These are phyloP conservation scores for Hoplodrina blanda DNA, from an alignment of 2,888 invertebrate species.

Conservation along the genomic window DNA sequence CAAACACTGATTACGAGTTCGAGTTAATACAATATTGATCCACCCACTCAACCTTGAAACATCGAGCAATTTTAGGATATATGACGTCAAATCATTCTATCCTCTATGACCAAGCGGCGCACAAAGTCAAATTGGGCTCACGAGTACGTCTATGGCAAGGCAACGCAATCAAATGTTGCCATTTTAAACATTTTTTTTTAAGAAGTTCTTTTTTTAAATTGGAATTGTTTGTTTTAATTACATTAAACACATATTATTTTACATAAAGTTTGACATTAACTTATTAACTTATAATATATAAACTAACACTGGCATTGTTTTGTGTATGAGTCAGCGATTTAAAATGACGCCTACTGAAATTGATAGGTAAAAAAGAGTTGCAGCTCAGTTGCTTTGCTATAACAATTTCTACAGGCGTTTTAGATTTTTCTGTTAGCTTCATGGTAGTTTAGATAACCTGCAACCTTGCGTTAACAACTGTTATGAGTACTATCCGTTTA, in stretches of 20 bases:
- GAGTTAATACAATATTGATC: background rate
- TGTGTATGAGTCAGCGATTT: too few relatives aligned
- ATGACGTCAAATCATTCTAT: background rate
- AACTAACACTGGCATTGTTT: too few relatives aligned
- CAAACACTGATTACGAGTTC: background rate
- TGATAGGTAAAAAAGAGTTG: too few relatives aligned
- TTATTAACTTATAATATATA: too few relatives aligned
- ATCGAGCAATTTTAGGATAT: background rate
- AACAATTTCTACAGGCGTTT: background rate
- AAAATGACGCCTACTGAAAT: slow-evolving; percentile 8
- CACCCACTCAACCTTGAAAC: slow-evolving; percentile 13
- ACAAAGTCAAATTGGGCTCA: background rate
- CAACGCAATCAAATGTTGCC: slow-evolving; percentile 2
- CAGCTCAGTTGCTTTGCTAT: slow-evolving; percentile 3
- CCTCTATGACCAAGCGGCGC: background rate
- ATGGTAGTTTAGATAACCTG: background rate
- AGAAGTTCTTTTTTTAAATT: background rate
- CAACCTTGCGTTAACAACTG: too few relatives aligned
- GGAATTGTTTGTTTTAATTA: too few relatives aligned
- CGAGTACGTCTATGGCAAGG: background rate
- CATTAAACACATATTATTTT: too few relatives aligned
- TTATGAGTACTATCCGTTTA: too few relatives aligned
- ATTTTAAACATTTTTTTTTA: too few relatives aligned
- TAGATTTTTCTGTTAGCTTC: background rate
- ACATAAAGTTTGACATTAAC: too few relatives aligned